phyloP scores from a whole-genome alignment of 2,113 vertebrate species.

The Rhipidura dahli region DNA sequence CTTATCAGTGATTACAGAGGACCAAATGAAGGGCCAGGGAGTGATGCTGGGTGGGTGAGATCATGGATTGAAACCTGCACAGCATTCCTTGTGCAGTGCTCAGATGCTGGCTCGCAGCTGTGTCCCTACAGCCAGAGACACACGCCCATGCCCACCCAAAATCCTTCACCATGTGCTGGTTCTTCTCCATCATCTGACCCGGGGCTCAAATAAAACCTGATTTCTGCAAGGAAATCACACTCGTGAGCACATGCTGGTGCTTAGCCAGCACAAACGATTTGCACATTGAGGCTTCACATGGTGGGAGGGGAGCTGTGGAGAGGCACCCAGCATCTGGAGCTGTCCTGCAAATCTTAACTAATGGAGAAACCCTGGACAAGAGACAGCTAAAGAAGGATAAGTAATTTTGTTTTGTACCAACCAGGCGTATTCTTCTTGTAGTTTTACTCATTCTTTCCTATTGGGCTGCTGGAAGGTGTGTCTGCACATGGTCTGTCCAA shows the following conservation, averaged over 20 bases:
- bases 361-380: not conserved
- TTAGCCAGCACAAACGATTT: rapidly evolving
- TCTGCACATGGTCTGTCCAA: rapidly evolving
- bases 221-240: not conserved
- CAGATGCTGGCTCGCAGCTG: not conserved
- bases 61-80: rapidly evolving
- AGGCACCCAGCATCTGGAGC: not conserved
- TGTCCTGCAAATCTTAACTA: not conserved
- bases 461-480: not conserved
- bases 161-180: rapidly evolving
- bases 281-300: rapidly evolving
- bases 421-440: rapidly evolving
- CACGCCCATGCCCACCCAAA: rapidly evolving
- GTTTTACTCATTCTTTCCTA: not conserved
- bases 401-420: not conserved
- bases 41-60: not conserved
- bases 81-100: not conserved
- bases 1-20: not conserved
- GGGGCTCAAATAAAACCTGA: not conserved
- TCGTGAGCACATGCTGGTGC: not conserved
- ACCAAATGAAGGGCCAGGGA: not conserved
- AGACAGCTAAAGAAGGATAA: not conserved
- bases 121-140: not conserved
- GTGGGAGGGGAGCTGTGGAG: not conserved
- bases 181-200: not conserved